Base-by-base conservation (phyloP, 2,888 invertebrate species). In the Gymnoscelis rufifasciata region DNA sequence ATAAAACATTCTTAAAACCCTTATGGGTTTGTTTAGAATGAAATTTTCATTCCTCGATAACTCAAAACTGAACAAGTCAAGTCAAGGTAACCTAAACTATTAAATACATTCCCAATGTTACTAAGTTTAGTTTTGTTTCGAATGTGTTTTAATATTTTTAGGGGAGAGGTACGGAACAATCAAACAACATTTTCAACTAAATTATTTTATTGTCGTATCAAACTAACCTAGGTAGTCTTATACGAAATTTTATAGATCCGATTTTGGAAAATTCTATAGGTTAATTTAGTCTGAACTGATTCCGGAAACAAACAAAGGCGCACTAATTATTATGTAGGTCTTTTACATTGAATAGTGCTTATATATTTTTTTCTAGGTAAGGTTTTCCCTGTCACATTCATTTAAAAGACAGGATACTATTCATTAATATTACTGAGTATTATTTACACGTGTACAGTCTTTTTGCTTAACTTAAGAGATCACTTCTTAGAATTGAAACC, bases 401-500 rank as follows among this genome's bases (percentile, higher is more conserved):
- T 66, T 14, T 15, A 30, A 64, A 64, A 66, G 64, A 67, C 57
- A 49, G 51, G 52, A 54, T 19, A 3, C 19, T 3, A 63, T 66
- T 66, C 66, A 79, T 75, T 83, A 83, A 80, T 60, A 83, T 79
- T 82, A 84, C 71, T 87, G 86, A 87, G 86, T 87, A 86, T 86
- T 88, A 88, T 88, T 87, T 87, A 88, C 87, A 87, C 75, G 78
- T 84, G 80, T 86, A 87, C 88, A 88, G 88, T 88, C 88, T 88
- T 88, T 83, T 78, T 54, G 70, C 66, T 74, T 80, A 80, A 74
- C 66, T 74, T 83, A 78, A 81, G 87, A 87, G 83, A 88, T 92
- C 91, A 93, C 88, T 93, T 92, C 87, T 91, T 94, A 73, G 92
- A 93, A 71, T 92, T 93, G 90, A 95, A 95, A 68, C 96, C 97